Percentiles rank a stretch among this genome's conserved stretches.
phyloP scores from a whole-genome alignment of 1,140 invertebrate genomes.

The Rhyzopertha dominica region DNA sequence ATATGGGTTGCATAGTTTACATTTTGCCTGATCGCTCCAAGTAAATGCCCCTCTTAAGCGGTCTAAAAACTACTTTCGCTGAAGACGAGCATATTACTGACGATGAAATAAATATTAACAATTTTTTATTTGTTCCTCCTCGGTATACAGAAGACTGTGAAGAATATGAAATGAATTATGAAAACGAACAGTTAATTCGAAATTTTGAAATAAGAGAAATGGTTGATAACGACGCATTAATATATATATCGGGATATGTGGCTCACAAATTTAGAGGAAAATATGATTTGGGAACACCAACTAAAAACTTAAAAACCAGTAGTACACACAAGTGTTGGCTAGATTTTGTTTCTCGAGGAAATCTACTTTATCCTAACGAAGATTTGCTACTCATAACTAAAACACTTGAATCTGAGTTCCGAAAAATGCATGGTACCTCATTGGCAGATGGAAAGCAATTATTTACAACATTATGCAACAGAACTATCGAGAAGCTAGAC shows the following conservation, averaged over 20 bases:
- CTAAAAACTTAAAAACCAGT: background rate
- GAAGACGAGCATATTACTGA: too few species aligned
- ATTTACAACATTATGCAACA: constrained; percentile 8
- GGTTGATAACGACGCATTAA: constrained; percentile 10
- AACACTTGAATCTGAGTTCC: constrained; percentile 3
- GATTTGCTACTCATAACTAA: constrained; percentile 4
- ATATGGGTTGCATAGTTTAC: too few species aligned
- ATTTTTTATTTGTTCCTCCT: too few species aligned
- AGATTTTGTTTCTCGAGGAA: constrained; percentile 9
- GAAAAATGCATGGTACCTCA: too few species aligned
- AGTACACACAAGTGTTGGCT: constrained; percentile 10
- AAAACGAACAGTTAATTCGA: background rate
- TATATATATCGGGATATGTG: constrained; percentile 19
- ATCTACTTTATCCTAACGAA: constrained; percentile 3
- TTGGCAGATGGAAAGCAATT: constrained; percentile 11
- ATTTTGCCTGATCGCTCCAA: too few species aligned
- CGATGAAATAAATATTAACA: too few species aligned
- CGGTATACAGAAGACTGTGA: background rate
- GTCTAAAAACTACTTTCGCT: too few species aligned
- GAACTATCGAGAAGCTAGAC: constrained; percentile 1
- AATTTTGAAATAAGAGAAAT: constrained; percentile 12
- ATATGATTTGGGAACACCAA: constrained; percentile 9
- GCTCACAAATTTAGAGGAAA: constrained; percentile 13
- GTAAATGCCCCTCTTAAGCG: too few species aligned
- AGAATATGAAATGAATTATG: background rate